Percentiles rank a stretch among this genome's conserved stretches.
Conservation (phyloP, 37 sponge, comb jelly and placozoan genomes). For the Aplysina aerophoba region DNA sequence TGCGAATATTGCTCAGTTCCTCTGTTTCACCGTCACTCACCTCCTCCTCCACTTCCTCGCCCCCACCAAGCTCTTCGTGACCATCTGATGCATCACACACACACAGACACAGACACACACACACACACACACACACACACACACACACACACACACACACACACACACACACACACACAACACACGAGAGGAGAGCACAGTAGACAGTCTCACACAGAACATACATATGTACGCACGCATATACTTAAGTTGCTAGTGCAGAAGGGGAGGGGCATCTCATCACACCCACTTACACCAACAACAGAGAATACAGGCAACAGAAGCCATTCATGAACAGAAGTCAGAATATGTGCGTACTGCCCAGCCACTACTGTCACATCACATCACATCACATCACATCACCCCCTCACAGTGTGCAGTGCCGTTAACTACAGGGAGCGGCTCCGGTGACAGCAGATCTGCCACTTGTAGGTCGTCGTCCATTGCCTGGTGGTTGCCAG, state of each 20-base stretch:
- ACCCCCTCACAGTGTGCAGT: too few species aligned
- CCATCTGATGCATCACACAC: slow-evolving; percentile 29
- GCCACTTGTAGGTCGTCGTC: too few species aligned
- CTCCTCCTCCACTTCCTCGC: neutral
- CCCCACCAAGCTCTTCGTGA: neutral
- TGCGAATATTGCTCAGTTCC: slow-evolving; percentile 54
- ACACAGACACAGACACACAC: slow-evolving; percentile 8
- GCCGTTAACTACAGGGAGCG: too few species aligned
- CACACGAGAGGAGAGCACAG: neutral
- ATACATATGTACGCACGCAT: neutral
- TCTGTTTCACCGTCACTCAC: slow-evolving; percentile 45
- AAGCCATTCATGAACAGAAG: too few species aligned
- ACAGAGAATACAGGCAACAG: too few species aligned
- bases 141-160: slow-evolving; percentile 24
- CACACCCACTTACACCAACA: too few species aligned
- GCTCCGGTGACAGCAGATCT: too few species aligned
- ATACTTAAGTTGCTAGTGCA: too few species aligned
- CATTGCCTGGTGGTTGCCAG: neutral
- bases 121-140: slow-evolving; percentile 24
- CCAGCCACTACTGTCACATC: too few species aligned
- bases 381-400: too few species aligned
- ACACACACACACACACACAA: slow-evolving; percentile 14
- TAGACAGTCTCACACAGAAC: neutral
- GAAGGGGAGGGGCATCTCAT: too few species aligned
- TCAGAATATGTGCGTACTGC: too few species aligned